phyloP scores from a whole-genome alignment of 2,888 invertebrate species.

The Amiota minor region DNA sequence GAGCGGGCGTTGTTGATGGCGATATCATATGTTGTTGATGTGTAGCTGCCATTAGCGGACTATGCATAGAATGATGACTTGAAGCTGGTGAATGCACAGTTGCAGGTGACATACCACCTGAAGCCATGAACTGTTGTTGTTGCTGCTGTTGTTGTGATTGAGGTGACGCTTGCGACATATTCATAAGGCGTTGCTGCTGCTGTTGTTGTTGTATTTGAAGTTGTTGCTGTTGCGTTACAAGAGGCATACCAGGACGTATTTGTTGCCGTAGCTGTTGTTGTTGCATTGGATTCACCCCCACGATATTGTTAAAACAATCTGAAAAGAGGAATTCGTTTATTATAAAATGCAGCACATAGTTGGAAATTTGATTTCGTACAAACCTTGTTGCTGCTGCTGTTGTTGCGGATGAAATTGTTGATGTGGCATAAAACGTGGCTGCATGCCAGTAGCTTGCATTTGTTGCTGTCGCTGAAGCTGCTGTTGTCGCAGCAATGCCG shows the following conservation, averaged over 20 bases:
- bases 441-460: conserved; percentile 44
- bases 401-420: conserved; percentile 53
- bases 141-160: conserved; percentile 52
- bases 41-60: conserved; percentile 63
- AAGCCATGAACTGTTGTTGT: conserved; percentile 54
- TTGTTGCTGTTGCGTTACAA: conserved; percentile 54
- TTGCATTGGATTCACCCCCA: conserved; percentile 43
- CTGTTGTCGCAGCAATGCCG: conserved; percentile 46
- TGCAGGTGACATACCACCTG: conserved; percentile 60
- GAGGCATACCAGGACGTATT: conserved; percentile 51
- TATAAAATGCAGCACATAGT: not conserved
- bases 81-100: conserved; percentile 68
- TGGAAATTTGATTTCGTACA: conserved; percentile 9
- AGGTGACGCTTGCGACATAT: conserved; percentile 56
- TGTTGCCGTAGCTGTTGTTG: conserved; percentile 63
- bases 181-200: conserved; percentile 53
- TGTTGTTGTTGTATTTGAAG: conserved; percentile 49
- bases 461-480: conserved; percentile 52
- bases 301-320: conserved; percentile 56
- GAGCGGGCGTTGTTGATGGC: conserved; percentile 59
- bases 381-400: conserved; percentile 51
- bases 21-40: conserved; percentile 58
- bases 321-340: conserved; percentile 11
- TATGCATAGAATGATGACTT: conserved; percentile 69
- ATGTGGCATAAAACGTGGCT: conserved; percentile 58